These are phyloP conservation scores for Parasteatoda tepidariorum DNA, from an alignment of 1,140 invertebrate genomes.

Conservation along the genomic window DNA sequence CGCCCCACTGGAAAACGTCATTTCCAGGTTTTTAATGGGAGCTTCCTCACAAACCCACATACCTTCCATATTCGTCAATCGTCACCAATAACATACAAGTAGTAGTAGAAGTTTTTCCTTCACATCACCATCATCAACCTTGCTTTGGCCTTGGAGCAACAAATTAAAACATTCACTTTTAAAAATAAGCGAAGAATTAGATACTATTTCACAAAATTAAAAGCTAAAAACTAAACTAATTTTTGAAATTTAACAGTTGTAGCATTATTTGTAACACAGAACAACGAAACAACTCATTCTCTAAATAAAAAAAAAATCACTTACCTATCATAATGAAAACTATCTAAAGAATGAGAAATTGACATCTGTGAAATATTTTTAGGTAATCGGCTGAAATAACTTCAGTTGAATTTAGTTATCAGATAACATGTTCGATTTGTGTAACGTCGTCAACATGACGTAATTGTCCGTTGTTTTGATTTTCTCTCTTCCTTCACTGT, in stretches of 20 bases:
- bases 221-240: too few species aligned
- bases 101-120: conserved; percentile 41
- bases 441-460: background rate
- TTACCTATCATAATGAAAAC: background rate
- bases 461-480: conserved; percentile 3
- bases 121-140: conserved; percentile 34
- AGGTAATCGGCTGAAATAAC: background rate
- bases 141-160: conserved; percentile 19
- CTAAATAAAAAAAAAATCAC: background rate
- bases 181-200: too few species aligned
- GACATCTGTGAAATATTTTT: conserved; percentile 12
- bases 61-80: conserved; percentile 51
- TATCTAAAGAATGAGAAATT: background rate
- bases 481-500: conserved; percentile 17
- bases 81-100: conserved; percentile 45
- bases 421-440: background rate
- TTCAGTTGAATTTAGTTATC: background rate
- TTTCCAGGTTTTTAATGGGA: background rate
- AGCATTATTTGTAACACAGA: too few species aligned
- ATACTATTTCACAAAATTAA: too few species aligned
- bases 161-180: background rate
- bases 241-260: too few species aligned
- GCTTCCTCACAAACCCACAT: conserved; percentile 44
- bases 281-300: background rate
- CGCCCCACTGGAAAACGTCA: conserved; percentile 29